phyloP scores from a whole-genome alignment of 2,888 invertebrate genomes.

The Andrena marginata region DNA sequence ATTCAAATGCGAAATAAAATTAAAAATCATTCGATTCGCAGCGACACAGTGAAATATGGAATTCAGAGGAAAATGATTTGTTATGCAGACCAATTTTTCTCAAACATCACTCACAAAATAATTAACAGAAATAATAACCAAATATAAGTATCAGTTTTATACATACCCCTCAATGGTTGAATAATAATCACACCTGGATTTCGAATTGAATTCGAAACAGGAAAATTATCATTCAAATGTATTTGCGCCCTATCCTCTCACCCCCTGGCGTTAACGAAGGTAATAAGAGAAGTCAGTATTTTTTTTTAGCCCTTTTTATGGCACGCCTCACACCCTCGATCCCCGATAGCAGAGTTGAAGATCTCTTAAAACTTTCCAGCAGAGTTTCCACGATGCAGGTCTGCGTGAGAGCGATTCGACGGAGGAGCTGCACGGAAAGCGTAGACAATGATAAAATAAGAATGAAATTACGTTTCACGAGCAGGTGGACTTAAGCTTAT shows the following conservation, averaged over 20 bases:
- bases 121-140: no score
- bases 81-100: no score
- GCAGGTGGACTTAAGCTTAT: constrained; percentile 69
- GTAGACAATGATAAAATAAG: constrained; percentile 78
- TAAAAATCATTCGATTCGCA: no score
- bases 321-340: not conserved
- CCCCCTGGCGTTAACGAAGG: constrained; percentile 22
- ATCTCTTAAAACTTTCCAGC: constrained; percentile 44
- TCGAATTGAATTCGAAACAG: not conserved
- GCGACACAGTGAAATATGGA: no score
- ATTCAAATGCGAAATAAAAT: no score
- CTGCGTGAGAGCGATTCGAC: not conserved
- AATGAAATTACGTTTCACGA: constrained; percentile 79
- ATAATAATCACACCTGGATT: no score
- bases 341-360: constrained; percentile 8
- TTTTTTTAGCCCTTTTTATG: constrained; percentile 1
- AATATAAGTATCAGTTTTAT: no score
- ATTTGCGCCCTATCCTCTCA: not conserved
- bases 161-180: no score
- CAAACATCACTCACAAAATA: no score
- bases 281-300: constrained; percentile 19
- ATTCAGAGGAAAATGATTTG: no score
- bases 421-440: constrained; percentile 14
- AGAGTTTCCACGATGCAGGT: constrained; percentile 2
- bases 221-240: not conserved